A percentile compares a stretch with the other conserved stretches of the same genome.
Conservation (phyloP, 1,140 invertebrate species). For the Holcopasites calliopsidis region DNA sequence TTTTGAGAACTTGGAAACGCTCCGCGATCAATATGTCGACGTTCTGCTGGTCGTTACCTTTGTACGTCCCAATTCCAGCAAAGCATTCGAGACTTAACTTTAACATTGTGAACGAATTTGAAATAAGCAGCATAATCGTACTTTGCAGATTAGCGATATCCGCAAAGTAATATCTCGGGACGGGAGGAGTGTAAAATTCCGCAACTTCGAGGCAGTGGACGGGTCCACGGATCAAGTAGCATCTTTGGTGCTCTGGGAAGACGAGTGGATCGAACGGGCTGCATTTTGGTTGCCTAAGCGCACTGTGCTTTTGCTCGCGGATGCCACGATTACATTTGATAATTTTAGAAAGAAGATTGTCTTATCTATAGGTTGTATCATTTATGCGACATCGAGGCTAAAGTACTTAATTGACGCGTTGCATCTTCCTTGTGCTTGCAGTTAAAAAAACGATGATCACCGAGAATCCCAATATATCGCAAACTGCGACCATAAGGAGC, state of each 20-base stretch:
- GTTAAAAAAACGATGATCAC: slow-evolving; percentile 77
- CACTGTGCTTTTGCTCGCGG: slow-evolving; percentile 75
- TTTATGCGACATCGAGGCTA: neutral
- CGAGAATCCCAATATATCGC: slow-evolving; percentile 74
- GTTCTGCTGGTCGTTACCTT: slow-evolving; percentile 77
- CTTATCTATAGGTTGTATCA: slow-evolving; percentile 67
- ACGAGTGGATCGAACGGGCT: slow-evolving; percentile 73
- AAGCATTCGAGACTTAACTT: too few species aligned
- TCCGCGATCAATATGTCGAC: slow-evolving; percentile 74
- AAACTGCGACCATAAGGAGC: slow-evolving; percentile 66
- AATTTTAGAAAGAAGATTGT: slow-evolving; percentile 70
- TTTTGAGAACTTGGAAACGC: slow-evolving; percentile 69
- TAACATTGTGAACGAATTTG: too few species aligned
- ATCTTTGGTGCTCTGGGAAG: slow-evolving; percentile 71
- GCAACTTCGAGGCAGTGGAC: slow-evolving; percentile 71
- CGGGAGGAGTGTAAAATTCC: slow-evolving; percentile 69
- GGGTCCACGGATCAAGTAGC: slow-evolving; percentile 58
- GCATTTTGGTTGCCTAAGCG: slow-evolving; percentile 70
- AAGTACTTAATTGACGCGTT: too few species aligned
- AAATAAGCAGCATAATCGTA: neutral
- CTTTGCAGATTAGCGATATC: slow-evolving; percentile 68
- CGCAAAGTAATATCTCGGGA: slow-evolving; percentile 72
- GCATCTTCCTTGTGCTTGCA: slow-evolving; percentile 34
- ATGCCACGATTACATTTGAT: slow-evolving; percentile 74
- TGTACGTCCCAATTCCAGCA: slow-evolving; percentile 65